A percentile compares a stretch with the other conserved stretches of the same genome.
Conservation (phyloP, 2,113 vertebrate species). For the Poicephalus gulielmi region DNA sequence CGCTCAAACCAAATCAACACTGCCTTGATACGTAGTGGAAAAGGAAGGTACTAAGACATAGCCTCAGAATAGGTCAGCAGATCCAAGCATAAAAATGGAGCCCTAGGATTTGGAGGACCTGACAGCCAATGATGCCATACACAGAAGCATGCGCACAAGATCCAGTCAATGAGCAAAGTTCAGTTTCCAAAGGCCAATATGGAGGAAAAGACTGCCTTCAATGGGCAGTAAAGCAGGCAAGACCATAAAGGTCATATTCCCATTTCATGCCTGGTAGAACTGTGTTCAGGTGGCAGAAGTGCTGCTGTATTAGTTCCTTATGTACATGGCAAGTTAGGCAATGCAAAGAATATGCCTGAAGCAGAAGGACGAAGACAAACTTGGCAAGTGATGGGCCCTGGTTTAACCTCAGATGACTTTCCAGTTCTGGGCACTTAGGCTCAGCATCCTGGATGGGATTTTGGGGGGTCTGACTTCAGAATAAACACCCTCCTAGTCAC, state of each 20-base stretch:
- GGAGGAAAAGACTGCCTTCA: neutral
- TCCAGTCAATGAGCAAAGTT: neutral
- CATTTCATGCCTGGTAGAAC: neutral
- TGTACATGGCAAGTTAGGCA: fast-evolving
- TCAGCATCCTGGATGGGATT: neutral
- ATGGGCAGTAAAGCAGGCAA: neutral
- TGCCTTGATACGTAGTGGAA: neutral
- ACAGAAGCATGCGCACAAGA: neutral
- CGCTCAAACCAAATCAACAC: neutral
- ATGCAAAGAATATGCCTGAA: neutral
- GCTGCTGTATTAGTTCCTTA: neutral
- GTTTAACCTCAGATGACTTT: neutral
- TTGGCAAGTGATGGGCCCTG: neutral
- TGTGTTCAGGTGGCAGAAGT: neutral
- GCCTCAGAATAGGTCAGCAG: neutral
- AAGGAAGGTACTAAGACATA: neutral
- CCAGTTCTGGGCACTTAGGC: neutral
- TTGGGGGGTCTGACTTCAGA: neutral
- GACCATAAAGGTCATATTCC: neutral
- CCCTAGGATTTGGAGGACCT: neutral
- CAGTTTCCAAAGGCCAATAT: neutral
- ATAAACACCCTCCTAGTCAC: neutral
- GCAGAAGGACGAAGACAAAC: neutral
- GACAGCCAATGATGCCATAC: neutral
- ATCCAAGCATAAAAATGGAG: neutral